Percentiles rank a stretch among this genome's conserved stretches.
These are phyloP conservation scores for Bradypodion pumilum DNA, from an alignment of 2,797 vertebrate species.

Conservation along the genomic window DNA sequence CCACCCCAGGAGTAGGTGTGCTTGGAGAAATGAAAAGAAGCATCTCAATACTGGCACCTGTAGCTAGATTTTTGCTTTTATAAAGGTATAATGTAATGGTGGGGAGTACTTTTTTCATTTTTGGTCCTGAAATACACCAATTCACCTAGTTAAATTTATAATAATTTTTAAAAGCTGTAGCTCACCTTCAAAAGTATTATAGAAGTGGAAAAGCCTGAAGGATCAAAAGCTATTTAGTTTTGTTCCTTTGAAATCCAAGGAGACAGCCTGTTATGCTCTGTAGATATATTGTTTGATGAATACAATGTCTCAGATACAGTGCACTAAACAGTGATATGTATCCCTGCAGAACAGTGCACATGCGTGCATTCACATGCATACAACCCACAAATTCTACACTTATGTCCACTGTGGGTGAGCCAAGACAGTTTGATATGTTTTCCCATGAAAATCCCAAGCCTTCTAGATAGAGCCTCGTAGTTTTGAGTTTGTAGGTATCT, in stretches of 20 bases:
- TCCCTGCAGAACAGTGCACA: constrained; percentile 61
- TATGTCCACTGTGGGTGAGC: constrained; percentile 67
- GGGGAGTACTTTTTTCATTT: background rate
- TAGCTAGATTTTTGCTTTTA: constrained; percentile 8
- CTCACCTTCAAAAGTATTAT: constrained; percentile 34
- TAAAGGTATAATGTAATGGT: background rate
- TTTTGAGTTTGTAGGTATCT: background rate
- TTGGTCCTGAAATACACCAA: background rate
- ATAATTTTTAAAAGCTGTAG: constrained; percentile 20
- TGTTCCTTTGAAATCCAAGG: constrained; percentile 50
- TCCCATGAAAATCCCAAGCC: constrained; percentile 68
- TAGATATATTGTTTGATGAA: constrained; percentile 62
- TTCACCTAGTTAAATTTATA: constrained; percentile 30
- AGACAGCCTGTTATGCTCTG: constrained; percentile 58
- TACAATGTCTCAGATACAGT: constrained; percentile 66
- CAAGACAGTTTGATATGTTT: constrained; percentile 72
- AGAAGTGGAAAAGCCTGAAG: constrained; percentile 42
- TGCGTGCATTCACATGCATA: background rate
- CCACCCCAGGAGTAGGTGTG: background rate
- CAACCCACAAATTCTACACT: constrained; percentile 52
- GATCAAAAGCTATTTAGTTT: constrained; percentile 49
- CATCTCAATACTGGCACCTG: constrained; percentile 4
- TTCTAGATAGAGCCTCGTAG: constrained; percentile 65
- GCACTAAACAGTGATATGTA: constrained; percentile 69
- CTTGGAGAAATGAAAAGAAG: background rate